Evolutionary conservation across 2,888 invertebrate species (phyloP), one percentile per base, ranked within the genome.

Genomic region (Drosophila meridionalis): DNA sequence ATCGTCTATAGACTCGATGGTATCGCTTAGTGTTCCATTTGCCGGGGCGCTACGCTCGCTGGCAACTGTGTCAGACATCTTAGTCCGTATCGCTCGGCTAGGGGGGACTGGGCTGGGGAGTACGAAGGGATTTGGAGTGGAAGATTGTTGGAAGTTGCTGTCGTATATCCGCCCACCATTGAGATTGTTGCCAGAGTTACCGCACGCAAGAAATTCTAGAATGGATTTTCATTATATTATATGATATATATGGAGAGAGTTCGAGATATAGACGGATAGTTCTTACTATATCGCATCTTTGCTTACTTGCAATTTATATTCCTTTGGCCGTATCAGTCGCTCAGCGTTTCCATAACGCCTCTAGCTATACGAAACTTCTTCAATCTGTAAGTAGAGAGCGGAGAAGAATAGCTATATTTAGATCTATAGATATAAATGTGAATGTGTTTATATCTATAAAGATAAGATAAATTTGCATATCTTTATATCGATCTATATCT

Each of bases 41-140:
- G 83, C 71, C 78, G 81, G 78, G 47, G 76, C 73, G 70, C 75
- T 87, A 61, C 75, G 78, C 66, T 80, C 81, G 75, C 80, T 80
- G 69, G 74, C 74, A 65, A 86, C 80, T 70, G 83, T 70, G 61
- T 91, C 88, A 82, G 91, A 91, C 91, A 91, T 91, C 73, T 80
- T 88, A 82, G 42, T 59, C 55, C 28, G 30, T 43, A 63, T 38
- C 60, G 50, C 55, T 69, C 55, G 42, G 61, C 57, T 55, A 60
- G 26, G 55, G 52, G 64, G 52, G 48, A 64, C 28, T 14, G 67
- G 62, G 73, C 36, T 52, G 74, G 71, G 73, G 71, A 71, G 56
- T 65, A 63, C 69, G 64, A 69, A 70, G 82, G 81, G 82, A 58
- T 69, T 78, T 87, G 87, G 89, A 80, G 73, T 87, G 87, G 85